Base-by-base conservation (phyloP, 35 echinoderm and acorn worm species). In the Eucidaris tribuloides region DNA sequence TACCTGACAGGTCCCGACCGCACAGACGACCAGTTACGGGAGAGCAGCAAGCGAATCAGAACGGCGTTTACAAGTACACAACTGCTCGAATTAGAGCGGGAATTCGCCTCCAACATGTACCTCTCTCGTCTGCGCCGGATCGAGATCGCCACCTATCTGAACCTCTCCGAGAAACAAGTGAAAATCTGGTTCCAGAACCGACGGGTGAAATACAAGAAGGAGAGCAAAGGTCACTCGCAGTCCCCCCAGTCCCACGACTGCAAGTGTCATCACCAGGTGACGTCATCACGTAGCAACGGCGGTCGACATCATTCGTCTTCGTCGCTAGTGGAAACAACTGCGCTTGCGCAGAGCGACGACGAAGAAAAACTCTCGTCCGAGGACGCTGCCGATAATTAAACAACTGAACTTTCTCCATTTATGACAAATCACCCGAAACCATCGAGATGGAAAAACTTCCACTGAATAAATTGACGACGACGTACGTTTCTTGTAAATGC, bases 161-260 rank as follows among this genome's bases (percentile, higher is more conserved):
- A 93, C 50, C 83, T 99, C 5, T 93, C 90, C 0, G 96, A 99
- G 83, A 99, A 99, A 81, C 96, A 99, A 77, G 96, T 99, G 30
- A 99, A 99, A 66, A 99, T 99, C 46, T 99, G 96, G 96, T 99
- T 99, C 79, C 96, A 99, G 87, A 99, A 99, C 70, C 83, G 96
- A 13, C 63, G 96, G 13, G 96, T 99, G 27, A 99, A 99, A 48
- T 89, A 99, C 46, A 99, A 99, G 84, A 99, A 99, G 80, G 96
- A 99, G 59, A 83, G 90, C 45, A 96, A 96, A 81, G 83, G 50
- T 46, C 68, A 74, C 20, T 62, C 54, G 48, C 65, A 29, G 36
- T 62, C 6, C 66, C 74, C 76, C 58, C 83, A 84, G 61, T 87
- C 78, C 59, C 92, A 65, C 54, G 83, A 92, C 36, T 99, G 96